Conservation (phyloP, 2,797 vertebrate species). For the Eidolon dupreanum region DNA sequence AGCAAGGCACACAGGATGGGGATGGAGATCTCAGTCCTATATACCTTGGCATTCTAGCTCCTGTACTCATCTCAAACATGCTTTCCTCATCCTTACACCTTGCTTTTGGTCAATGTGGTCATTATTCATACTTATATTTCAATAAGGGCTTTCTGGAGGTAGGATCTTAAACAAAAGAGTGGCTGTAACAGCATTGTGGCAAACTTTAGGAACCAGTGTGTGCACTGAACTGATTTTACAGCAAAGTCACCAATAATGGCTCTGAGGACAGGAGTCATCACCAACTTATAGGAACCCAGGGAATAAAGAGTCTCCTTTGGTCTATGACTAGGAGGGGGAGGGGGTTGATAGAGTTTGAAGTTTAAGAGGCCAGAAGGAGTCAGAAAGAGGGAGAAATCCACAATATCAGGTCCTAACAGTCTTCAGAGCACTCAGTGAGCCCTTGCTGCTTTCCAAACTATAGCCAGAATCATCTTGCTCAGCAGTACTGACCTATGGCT, state of each 20-base stretch:
- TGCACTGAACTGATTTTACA: neutral
- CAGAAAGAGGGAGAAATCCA: neutral
- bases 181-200: neutral
- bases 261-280: neutral
- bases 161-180: neutral
- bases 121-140: neutral
- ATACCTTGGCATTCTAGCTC: neutral
- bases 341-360: neutral
- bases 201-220: neutral
- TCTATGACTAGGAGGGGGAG: neutral
- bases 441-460: neutral
- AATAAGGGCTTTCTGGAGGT: neutral
- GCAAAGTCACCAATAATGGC: neutral
- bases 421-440: neutral
- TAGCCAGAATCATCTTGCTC: neutral
- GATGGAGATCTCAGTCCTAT: neutral
- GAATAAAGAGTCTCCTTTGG: neutral
- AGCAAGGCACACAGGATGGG: neutral
- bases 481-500: neutral
- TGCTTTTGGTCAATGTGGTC: neutral
- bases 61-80: neutral
- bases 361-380: neutral
- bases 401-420: neutral
- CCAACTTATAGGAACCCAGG: neutral
- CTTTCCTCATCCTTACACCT: neutral